Percentiles rank a stretch among this genome's conserved stretches.
phyloP scores from a whole-genome alignment of 1,140 invertebrate species.

The Papilio polytes region DNA sequence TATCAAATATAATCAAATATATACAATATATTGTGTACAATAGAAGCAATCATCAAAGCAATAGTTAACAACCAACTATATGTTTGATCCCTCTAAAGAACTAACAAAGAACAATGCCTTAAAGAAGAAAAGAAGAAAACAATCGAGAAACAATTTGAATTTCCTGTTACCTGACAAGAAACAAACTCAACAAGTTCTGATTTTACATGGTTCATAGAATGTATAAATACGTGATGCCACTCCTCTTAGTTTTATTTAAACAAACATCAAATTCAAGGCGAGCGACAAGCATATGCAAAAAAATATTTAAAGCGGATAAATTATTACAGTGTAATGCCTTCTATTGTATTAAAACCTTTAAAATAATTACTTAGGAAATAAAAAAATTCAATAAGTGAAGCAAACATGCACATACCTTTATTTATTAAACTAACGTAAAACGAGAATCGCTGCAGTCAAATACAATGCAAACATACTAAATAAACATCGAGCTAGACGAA shows the following conservation, averaged over 20 bases:
- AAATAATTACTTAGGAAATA: background rate
- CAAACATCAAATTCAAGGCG: background rate
- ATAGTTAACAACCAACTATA: too few relatives aligned
- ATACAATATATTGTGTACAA: background rate
- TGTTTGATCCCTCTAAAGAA: too few relatives aligned
- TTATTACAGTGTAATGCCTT: background rate
- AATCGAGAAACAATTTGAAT: too few relatives aligned
- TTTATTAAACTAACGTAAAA: background rate
- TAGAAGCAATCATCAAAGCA: too few relatives aligned
- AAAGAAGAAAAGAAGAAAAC: too few relatives aligned
- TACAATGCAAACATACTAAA: constrained; percentile 3
- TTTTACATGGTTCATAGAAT: background rate
- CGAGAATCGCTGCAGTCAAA: background rate
- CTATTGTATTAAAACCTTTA: background rate
- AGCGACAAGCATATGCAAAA: background rate
- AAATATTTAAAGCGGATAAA: background rate
- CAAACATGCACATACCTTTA: too few relatives aligned
- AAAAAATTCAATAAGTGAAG: background rate
- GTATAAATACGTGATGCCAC: background rate
- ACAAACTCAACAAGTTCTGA: background rate
- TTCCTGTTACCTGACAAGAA: background rate
- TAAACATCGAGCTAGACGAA: background rate
- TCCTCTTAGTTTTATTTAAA: background rate
- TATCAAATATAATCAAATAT: background rate
- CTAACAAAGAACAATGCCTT: too few relatives aligned